Conservation (phyloP, 2,797 vertebrate genomes). For the Potorous gilbertii region DNA sequence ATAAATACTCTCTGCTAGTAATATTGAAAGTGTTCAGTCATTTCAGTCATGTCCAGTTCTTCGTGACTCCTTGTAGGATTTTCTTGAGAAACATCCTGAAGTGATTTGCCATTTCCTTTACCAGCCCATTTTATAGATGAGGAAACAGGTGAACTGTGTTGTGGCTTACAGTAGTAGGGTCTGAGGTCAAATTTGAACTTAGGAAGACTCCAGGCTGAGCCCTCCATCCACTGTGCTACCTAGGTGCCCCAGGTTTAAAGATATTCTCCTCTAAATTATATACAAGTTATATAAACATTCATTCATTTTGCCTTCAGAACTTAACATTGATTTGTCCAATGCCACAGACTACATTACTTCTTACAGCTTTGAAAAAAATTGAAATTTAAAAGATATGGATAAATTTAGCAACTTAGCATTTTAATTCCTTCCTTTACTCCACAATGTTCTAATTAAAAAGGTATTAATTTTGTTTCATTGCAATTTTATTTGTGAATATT, state of each 20-base stretch:
- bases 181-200: neutral
- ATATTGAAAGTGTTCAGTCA: constrained; percentile 34
- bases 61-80: neutral
- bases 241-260: neutral
- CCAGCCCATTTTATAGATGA: neutral
- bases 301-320: constrained; percentile 66
- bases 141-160: neutral
- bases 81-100: constrained; percentile 43
- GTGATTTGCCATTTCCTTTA: neutral
- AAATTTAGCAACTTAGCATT: constrained; percentile 62
- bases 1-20: constrained; percentile 55
- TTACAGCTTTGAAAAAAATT: constrained; percentile 72
- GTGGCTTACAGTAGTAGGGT: neutral
- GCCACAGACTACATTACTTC: constrained; percentile 59
- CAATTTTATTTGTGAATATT: constrained; percentile 69
- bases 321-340: constrained; percentile 68
- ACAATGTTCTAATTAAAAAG: constrained; percentile 73
- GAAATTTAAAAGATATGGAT: constrained; percentile 55
- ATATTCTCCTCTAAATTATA: constrained; percentile 46
- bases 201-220: neutral
- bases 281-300: constrained; percentile 44
- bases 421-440: constrained; percentile 61
- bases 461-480: constrained; percentile 67
- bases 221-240: neutral
- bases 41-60: neutral